Evolutionary conservation across 1,140 invertebrate genomes (phyloP), one percentile per base, ranked within the genome.

Genomic region (Triops cancriformis): DNA sequence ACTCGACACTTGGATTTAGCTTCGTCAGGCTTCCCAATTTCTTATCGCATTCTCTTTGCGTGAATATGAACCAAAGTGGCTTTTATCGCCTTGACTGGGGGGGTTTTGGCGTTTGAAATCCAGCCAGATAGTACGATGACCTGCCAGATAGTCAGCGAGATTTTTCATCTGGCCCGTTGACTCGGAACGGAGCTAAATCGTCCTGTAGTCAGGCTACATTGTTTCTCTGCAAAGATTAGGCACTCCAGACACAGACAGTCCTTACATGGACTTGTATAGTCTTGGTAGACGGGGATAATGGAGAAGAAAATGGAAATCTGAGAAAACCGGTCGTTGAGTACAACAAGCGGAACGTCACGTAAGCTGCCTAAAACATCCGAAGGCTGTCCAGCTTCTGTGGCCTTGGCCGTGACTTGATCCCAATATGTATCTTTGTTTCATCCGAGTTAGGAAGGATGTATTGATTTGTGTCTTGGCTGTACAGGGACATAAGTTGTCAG

Each of bases 51-150:
- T 37, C 31, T 37, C 31, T 7, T 37, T 37, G 7, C 31, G 31
- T 37, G 31, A 37, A 37, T 4, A 37, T 37, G 31, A 37, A 37
- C 2, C 31, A 37, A 37, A 37, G 31, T 37, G 2, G 31, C 7
- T 37, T 14, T 64, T 64, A 64, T 64, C n/a, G 1, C 51, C n/a
- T n/a, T n/a, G 51, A 18, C 51, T n/a, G 5, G 4, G 51, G 45
- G 51, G 51, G 51, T 6, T 64, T 64, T 23, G 14, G 51, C 51
- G 14, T 0, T n/a, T 64, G 14, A 64, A 3, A 64, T 18, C 14
- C 18, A 64, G 51, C 51, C 51, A 64, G 31, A 64, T 64, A 18
- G 51, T 64, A 64, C 51, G n/a, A 64, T 64, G 51, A 64, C 51
- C 51, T 64, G 14, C 51, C 10, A 64, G 51, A 14, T 14, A 64